A percentile compares a stretch with the other conserved stretches of the same genome.
Conservation (phyloP, 2,113 vertebrate species). For the Ahaetulla prasina region DNA sequence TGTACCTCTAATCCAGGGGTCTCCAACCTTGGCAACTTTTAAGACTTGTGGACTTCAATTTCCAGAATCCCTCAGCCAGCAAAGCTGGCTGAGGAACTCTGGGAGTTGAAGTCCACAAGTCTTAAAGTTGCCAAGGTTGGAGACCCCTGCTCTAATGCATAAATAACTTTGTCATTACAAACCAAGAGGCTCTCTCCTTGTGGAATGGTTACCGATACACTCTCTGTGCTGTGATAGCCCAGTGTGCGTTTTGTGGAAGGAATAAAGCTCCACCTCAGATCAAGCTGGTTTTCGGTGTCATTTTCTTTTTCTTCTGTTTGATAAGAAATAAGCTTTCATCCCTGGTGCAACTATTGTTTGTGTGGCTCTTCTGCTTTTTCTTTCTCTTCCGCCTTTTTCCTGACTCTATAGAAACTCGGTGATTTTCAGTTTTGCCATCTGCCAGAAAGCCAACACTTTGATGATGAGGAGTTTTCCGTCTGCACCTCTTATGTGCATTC, state of each 20-base stretch:
- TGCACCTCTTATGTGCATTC: slow-evolving; percentile 14
- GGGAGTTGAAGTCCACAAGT: too few relatives aligned
- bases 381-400: slow-evolving; percentile 46
- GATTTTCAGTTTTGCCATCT: not conserved
- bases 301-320: slow-evolving; percentile 70
- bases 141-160: too few relatives aligned
- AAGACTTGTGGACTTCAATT: too few relatives aligned
- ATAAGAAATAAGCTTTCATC: slow-evolving; percentile 69
- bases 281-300: slow-evolving; percentile 47
- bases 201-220: not conserved
- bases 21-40: too few relatives aligned
- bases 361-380: slow-evolving; percentile 42
- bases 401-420: slow-evolving; percentile 27
- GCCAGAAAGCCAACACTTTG: slow-evolving; percentile 6
- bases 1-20: too few relatives aligned
- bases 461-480: not conserved
- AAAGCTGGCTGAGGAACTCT: too few relatives aligned
- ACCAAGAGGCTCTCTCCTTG: not conserved
- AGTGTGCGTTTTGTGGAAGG: not conserved
- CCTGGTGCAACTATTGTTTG: not conserved
- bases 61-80: too few relatives aligned
- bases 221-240: not conserved
- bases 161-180: not conserved
- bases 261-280: not conserved
- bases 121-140: too few relatives aligned